Percentiles rank a stretch among this genome's conserved stretches.
These are phyloP conservation scores for Chiloscyllium punctatum DNA, from an alignment of 2,797 vertebrate species.

Conservation along the genomic window DNA sequence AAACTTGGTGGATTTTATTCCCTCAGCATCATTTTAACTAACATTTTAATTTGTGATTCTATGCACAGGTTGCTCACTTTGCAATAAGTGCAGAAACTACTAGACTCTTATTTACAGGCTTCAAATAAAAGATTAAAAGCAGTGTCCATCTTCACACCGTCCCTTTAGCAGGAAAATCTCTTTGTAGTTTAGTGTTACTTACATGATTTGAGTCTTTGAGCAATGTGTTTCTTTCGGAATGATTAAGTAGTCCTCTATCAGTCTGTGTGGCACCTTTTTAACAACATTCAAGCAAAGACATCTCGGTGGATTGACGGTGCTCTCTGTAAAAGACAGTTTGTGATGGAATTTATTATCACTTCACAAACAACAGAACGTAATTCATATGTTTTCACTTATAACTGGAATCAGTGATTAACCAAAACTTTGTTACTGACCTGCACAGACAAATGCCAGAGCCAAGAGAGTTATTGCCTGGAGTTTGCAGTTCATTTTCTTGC, in stretches of 20 bases:
- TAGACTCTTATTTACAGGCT: neutral
- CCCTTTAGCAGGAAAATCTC: neutral
- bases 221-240: conserved; percentile 51
- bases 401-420: no score
- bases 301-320: conserved; percentile 48
- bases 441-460: neutral
- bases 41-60: neutral
- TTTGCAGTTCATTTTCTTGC: conserved; percentile 13
- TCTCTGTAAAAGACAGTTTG: neutral
- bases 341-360: neutral
- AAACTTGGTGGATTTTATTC: neutral
- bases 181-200: conserved; percentile 42
- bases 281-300: conserved; percentile 51
- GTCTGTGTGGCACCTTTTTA: neutral
- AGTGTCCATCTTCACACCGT: no score
- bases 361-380: neutral
- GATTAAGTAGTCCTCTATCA: conserved; percentile 48
- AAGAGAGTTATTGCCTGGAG: neutral
- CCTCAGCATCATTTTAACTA: neutral
- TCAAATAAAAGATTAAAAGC: neutral
- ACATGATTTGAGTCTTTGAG: conserved; percentile 58
- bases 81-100: neutral
- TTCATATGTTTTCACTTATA: neutral
- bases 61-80: neutral
- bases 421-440: neutral